A percentile compares a stretch with the other conserved stretches of the same genome.
Conservation (phyloP, 2,797 vertebrate genomes). For the Acropternis orthonyx region DNA sequence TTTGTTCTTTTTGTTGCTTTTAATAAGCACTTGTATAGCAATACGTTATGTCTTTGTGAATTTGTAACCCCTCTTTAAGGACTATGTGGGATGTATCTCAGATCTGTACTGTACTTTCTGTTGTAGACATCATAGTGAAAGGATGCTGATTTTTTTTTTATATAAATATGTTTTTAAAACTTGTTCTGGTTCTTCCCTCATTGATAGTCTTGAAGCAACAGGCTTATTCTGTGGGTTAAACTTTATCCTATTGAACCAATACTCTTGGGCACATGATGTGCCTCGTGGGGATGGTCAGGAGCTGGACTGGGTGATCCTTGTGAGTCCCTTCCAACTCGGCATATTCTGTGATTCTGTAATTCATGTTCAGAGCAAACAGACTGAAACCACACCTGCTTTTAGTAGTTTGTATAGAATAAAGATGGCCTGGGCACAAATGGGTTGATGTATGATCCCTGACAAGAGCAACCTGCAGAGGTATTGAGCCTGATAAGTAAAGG, state of each 20-base stretch:
- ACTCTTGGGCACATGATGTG: background rate
- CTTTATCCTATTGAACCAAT: background rate
- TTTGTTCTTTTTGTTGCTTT: background rate
- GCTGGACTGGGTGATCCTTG: background rate
- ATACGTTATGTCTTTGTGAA: background rate
- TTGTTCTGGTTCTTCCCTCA: background rate
- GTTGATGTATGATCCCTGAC: background rate
- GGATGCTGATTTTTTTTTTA: background rate
- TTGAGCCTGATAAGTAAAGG: constrained; percentile 6
- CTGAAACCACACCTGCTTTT: constrained; percentile 24
- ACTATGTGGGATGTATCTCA: background rate
- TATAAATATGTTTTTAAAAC: constrained; percentile 4
- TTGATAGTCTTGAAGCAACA: background rate
- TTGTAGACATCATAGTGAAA: background rate
- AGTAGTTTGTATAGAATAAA: background rate
- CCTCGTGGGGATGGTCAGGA: background rate
- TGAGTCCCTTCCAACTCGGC: background rate
- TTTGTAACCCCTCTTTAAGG: background rate
- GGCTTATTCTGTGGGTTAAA: background rate
- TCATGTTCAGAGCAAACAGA: background rate
- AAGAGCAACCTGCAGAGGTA: background rate
- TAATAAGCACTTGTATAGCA: background rate
- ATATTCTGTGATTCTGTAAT: background rate
- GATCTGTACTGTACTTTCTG: background rate
- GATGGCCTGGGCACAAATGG: background rate